Conservation (phyloP, 2,888 invertebrate genomes). For the Cryptophagus acutangulus region DNA sequence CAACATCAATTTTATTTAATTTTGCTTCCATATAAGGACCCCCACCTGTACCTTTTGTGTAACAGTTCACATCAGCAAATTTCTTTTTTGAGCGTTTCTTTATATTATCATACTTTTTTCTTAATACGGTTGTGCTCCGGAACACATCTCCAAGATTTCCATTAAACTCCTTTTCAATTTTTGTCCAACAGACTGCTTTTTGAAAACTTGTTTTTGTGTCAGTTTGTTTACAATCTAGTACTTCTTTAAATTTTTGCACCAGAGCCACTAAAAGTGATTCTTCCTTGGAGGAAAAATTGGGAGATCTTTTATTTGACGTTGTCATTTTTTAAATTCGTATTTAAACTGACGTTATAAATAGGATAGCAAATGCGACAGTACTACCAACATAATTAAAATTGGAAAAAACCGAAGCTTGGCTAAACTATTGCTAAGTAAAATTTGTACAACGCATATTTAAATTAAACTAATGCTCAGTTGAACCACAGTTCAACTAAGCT, state of each 20-base stretch:
- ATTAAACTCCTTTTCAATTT: slow-evolving; percentile 13
- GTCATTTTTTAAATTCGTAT: too few relatives aligned
- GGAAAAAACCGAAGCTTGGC: too few relatives aligned
- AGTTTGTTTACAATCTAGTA: slow-evolving; percentile 4
- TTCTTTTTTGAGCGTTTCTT: slow-evolving; percentile 22
- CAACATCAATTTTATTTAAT: slow-evolving; percentile 14
- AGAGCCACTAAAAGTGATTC: neutral
- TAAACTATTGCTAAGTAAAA: too few relatives aligned
- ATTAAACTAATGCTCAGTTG: too few relatives aligned
- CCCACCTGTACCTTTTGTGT: slow-evolving; percentile 15
- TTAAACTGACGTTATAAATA: too few relatives aligned
- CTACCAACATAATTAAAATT: too few relatives aligned
- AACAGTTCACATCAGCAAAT: slow-evolving; percentile 20
- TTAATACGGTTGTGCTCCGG: slow-evolving; percentile 10
- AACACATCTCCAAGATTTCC: slow-evolving; percentile 6
- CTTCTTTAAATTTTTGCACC: neutral
- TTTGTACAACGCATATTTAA: too few relatives aligned
- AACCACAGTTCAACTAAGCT: too few relatives aligned
- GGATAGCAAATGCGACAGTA: too few relatives aligned
- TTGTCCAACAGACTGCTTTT: slow-evolving; percentile 7
- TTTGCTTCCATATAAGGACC: slow-evolving; percentile 14
- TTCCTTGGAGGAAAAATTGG: too few relatives aligned
- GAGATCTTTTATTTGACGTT: too few relatives aligned
- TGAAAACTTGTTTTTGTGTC: too few relatives aligned
- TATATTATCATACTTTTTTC: slow-evolving; percentile 21